These are phyloP conservation scores for Rhea americana DNA, from an alignment of 2,113 vertebrate genomes.

Conservation along the genomic window DNA sequence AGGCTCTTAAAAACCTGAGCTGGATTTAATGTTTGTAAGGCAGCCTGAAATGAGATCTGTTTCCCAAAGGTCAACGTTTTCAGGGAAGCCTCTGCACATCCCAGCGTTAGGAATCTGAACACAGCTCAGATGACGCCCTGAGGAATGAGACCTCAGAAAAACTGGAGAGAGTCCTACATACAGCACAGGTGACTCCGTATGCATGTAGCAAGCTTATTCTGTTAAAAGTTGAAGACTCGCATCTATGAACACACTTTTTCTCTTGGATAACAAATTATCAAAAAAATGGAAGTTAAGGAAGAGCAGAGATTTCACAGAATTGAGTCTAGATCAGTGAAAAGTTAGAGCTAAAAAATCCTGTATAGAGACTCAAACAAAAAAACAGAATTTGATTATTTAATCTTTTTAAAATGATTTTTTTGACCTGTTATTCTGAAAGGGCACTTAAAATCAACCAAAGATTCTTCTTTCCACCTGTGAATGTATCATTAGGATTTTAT, in stretches of 20 bases:
- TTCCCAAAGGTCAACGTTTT: background rate
- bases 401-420: background rate
- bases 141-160: background rate
- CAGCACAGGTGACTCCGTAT: background rate
- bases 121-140: rapidly evolving
- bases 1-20: background rate
- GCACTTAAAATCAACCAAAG: background rate
- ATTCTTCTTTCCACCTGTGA: background rate
- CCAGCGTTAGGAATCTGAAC: background rate
- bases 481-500: conserved; percentile 23
- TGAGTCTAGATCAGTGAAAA: background rate
- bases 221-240: background rate
- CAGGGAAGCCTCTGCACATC: background rate
- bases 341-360: background rate
- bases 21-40: background rate
- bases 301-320: background rate
- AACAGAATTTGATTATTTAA: background rate
- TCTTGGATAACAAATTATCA: background rate
- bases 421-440: background rate
- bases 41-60: background rate
- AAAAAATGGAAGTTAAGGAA: background rate
- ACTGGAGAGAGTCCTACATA: rapidly evolving
- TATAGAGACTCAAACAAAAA: background rate
- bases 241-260: background rate
- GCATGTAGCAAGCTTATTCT: background rate